Evolutionary conservation across 2,113 vertebrate species (phyloP).

Genomic region (Platichthys flesus): DNA sequence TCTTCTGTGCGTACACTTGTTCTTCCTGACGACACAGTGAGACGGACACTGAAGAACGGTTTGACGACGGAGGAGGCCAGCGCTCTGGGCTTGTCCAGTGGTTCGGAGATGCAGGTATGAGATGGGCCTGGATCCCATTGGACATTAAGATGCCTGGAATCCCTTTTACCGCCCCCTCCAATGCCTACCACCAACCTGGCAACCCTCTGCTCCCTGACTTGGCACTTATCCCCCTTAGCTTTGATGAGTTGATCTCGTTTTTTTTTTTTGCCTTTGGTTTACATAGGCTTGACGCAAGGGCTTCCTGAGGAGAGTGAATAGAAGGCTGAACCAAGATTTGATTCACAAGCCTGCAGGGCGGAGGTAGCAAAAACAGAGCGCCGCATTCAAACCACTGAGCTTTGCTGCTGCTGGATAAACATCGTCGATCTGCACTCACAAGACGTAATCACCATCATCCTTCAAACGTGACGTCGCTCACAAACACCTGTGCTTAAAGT

Average conservation of each 20-base stretch:
- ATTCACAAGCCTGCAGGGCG: conserved; percentile 13
- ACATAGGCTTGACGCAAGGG: conserved; percentile 37
- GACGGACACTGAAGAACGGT: conserved; percentile 94
- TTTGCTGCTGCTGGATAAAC: conserved; percentile 52
- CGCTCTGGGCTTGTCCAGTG: conserved; percentile 91
- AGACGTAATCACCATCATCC: conserved; percentile 34
- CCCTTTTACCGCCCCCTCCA: conserved; percentile 67
- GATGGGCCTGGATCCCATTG: conserved; percentile 32
- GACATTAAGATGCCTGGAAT: conserved; percentile 48
- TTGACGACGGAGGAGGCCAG: conserved; percentile 95
- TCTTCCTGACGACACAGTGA: conserved; percentile 81
- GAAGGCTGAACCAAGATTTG: conserved; percentile 15
- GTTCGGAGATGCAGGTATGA: conserved; percentile 96
- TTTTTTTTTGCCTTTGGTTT: conserved; percentile 46
- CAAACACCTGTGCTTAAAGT: conserved; percentile 3
- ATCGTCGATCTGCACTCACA: conserved; percentile 36
- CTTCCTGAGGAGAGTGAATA: conserved; percentile 33
- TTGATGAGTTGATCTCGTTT: conserved; percentile 63
- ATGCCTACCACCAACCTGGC: conserved; percentile 51
- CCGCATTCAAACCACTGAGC: conserved; percentile 57
- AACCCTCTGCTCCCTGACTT: conserved; percentile 29
- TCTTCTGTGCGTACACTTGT: background rate
- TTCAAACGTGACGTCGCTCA: conserved; percentile 15
- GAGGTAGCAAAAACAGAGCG: conserved; percentile 14
- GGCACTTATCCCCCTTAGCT: conserved; percentile 23